Percentiles rank a stretch among this genome's conserved stretches.
phyloP scores from a whole-genome alignment of 1,140 invertebrate genomes.

The Drosophila serrata region DNA sequence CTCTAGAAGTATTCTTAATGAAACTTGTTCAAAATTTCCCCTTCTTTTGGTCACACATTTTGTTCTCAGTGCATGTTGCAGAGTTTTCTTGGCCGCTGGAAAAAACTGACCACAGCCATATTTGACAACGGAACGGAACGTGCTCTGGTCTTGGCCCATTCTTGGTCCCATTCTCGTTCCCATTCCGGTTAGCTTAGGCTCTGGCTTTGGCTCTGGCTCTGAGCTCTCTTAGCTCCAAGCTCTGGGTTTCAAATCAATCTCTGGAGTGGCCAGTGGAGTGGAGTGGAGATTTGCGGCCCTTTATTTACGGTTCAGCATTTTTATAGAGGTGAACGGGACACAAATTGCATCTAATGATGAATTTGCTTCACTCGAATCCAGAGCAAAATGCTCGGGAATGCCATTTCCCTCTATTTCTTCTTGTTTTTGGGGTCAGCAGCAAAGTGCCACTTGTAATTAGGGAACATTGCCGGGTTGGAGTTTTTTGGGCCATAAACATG shows the following conservation, averaged over 20 bases:
- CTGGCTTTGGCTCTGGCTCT: slow-evolving; percentile 21
- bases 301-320: slow-evolving; percentile 41
- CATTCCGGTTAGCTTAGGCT: slow-evolving; percentile 17
- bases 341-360: slow-evolving; percentile 53
- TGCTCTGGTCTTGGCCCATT: slow-evolving; percentile 53
- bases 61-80: not conserved
- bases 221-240: not conserved
- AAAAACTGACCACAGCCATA: slow-evolving; percentile 79
- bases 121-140: slow-evolving; percentile 76
- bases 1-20: no score
- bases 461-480: slow-evolving; percentile 21
- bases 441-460: slow-evolving; percentile 43
- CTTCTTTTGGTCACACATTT: not conserved
- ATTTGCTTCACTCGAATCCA: slow-evolving; percentile 46
- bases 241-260: slow-evolving; percentile 64
- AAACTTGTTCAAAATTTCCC: no score
- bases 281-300: slow-evolving; percentile 17
- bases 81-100: slow-evolving; percentile 34
- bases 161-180: slow-evolving; percentile 48
- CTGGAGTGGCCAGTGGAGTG: slow-evolving; percentile 19
- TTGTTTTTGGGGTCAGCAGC: slow-evolving; percentile 22
- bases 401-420: not conserved
- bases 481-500: slow-evolving; percentile 39
- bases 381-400: slow-evolving; percentile 29
- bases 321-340: slow-evolving; percentile 27